Evolutionary conservation across 2,113 vertebrate species (phyloP).

Genomic region (Passer domesticus): DNA sequence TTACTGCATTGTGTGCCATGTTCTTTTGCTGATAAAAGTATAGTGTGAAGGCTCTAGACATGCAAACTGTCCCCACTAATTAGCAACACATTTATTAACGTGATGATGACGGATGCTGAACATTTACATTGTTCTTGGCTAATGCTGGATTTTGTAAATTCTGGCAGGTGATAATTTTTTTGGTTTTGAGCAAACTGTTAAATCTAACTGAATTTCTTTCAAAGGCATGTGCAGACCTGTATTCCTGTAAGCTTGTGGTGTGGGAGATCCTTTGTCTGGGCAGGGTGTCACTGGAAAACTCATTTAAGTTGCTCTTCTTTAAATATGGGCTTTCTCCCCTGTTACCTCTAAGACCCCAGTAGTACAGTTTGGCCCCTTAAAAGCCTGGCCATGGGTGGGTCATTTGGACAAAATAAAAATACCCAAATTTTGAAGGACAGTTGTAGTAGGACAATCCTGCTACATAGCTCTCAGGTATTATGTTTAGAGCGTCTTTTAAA

Average conservation of each 20-base stretch:
- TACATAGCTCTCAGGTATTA: not conserved
- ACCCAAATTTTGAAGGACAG: not conserved
- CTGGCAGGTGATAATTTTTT: not conserved
- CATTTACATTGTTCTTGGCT: not conserved
- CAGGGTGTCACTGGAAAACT: not conserved
- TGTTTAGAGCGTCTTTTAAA: not conserved
- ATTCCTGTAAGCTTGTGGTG: not conserved
- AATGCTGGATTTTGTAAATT: not conserved
- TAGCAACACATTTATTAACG: not conserved
- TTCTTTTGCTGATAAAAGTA: not conserved
- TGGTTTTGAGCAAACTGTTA: not conserved
- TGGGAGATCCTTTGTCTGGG: not conserved
- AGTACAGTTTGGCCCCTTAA: fast-evolving
- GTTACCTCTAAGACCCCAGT: not conserved
- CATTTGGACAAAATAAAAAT: not conserved
- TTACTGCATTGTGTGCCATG: not conserved
- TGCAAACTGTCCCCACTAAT: not conserved
- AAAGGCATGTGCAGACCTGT: not conserved
- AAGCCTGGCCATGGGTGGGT: not conserved
- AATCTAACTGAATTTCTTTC: not conserved
- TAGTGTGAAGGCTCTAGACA: not conserved
- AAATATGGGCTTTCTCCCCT: not conserved
- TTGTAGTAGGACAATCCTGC: not conserved
- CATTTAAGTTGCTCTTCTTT: not conserved
- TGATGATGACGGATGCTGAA: not conserved